Percentiles rank a stretch among this genome's conserved stretches.
Conservation (phyloP, 2,797 vertebrate genomes). For the Rhynchotus rufescens region DNA sequence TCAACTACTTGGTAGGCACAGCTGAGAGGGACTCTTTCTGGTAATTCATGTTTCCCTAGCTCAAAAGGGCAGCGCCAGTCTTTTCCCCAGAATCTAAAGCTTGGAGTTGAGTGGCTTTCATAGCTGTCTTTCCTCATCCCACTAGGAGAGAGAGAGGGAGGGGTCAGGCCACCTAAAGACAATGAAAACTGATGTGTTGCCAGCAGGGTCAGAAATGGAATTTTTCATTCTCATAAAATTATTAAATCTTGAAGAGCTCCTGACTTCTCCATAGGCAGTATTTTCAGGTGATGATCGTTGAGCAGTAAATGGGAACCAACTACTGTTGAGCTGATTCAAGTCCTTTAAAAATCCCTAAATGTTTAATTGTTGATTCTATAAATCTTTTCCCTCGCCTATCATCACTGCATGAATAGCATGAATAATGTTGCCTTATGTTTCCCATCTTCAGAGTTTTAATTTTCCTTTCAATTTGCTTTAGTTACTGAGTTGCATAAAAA, state of each 20-base stretch:
- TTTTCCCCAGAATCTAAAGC: not conserved
- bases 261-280: not conserved
- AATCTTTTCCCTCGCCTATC: not conserved
- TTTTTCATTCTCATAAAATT: conserved; percentile 19
- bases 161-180: conserved; percentile 33
- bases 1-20: not conserved
- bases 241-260: conserved; percentile 31
- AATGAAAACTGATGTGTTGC: conserved; percentile 14
- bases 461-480: not conserved
- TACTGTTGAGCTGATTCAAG: not conserved
- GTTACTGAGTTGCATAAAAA: not conserved
- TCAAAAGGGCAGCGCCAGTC: not conserved
- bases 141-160: conserved; percentile 36
- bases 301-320: not conserved
- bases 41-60: conserved; percentile 27
- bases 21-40: not conserved
- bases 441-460: not conserved
- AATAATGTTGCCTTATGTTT: not conserved
- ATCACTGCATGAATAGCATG: not conserved
- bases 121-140: conserved; percentile 37
- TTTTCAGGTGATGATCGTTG: not conserved
- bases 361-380: not conserved
- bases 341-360: not conserved
- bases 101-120: conserved; percentile 6
- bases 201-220: conserved; percentile 33